A percentile compares a stretch with the other conserved stretches of the same genome.
These are phyloP conservation scores for Oncorhynchus kisutch DNA, from an alignment of 2,113 vertebrate species.

Conservation along the genomic window DNA sequence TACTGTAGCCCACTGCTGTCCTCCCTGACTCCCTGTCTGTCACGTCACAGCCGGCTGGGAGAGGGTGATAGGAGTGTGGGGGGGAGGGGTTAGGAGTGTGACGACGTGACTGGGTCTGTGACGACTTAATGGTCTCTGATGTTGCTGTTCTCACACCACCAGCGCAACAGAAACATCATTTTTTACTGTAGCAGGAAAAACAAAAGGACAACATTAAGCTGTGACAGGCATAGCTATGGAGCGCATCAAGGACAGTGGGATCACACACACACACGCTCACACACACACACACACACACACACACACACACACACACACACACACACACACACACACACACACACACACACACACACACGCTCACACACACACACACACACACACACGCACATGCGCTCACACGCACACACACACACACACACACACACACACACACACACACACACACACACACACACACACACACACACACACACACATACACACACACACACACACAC, in stretches of 20 bases:
- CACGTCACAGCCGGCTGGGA: background rate
- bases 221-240: slow-evolving; percentile 19
- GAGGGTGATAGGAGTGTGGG: background rate
- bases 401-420: slow-evolving; percentile 1
- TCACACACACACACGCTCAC: slow-evolving; percentile 3
- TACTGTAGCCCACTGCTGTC: background rate
- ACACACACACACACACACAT: slow-evolving; percentile 5
- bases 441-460: background rate
- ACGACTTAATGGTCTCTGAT: slow-evolving; percentile 41
- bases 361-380: slow-evolving; percentile 19
- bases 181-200: slow-evolving; percentile 16
- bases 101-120: slow-evolving; percentile 20
- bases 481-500: slow-evolving; percentile 12
- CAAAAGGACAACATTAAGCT: slow-evolving; percentile 14
- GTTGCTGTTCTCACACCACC: slow-evolving; percentile 31
- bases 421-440: background rate
- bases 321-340: background rate
- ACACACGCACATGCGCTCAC: background rate
- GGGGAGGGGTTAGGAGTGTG: slow-evolving; percentile 11
- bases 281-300: slow-evolving; percentile 27
- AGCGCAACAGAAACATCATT: slow-evolving; percentile 11
- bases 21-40: background rate
- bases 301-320: background rate
- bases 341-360: slow-evolving; percentile 7
- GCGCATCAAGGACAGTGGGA: slow-evolving; percentile 2